Conservation (phyloP, 2,888 invertebrate genomes). For the Petrophora chlorosata region DNA sequence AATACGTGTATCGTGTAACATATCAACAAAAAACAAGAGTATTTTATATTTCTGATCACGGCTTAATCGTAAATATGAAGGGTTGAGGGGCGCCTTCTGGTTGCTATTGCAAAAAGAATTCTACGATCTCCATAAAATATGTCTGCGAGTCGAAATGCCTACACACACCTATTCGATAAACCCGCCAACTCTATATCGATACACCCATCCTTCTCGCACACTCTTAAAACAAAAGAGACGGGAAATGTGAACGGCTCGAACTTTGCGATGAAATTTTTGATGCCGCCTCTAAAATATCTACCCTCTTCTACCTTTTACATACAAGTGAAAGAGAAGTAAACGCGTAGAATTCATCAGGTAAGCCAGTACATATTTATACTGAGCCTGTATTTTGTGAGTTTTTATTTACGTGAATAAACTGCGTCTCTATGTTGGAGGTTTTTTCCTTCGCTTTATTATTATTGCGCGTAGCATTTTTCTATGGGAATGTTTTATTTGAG, state of each 20-base stretch:
- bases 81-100: conserved; percentile 78
- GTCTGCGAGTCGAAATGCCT: conserved; percentile 57
- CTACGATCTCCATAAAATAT: conserved; percentile 81
- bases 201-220: conserved; percentile 27
- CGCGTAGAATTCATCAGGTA: conserved; percentile 15
- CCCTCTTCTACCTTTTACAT: background rate
- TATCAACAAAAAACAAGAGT: conserved; percentile 75
- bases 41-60: conserved; percentile 82
- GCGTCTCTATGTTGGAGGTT: conserved; percentile 49
- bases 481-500: conserved; percentile 40
- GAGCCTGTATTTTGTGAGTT: conserved; percentile 46
- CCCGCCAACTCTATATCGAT: conserved; percentile 29
- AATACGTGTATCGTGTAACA: conserved; percentile 59
- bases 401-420: conserved; percentile 74
- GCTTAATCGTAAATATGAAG: conserved; percentile 83
- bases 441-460: conserved; percentile 49
- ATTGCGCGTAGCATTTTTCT: conserved; percentile 44
- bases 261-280: conserved; percentile 2
- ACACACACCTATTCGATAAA: conserved; percentile 36
- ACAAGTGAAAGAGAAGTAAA: conserved; percentile 29
- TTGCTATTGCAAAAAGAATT: conserved; percentile 81
- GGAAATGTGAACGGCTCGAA: background rate
- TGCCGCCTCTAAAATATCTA: conserved; percentile 2
- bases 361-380: conserved; percentile 5
- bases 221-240: conserved; percentile 13